These are phyloP conservation scores for Dascillus cervinus DNA, from an alignment of 2,888 invertebrate species.

Conservation along the genomic window DNA sequence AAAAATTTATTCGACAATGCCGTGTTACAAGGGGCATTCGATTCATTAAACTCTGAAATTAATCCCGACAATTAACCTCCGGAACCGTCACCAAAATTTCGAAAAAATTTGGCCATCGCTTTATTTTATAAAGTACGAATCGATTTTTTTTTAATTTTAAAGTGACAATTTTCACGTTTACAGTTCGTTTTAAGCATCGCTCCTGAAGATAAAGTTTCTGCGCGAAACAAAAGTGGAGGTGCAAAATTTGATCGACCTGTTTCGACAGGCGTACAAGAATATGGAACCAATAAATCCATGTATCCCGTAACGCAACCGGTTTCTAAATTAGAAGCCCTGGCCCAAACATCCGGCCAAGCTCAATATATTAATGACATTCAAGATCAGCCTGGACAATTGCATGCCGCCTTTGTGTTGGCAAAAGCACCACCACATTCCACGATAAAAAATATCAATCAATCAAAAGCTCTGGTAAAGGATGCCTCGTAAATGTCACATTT, in stretches of 20 bases:
- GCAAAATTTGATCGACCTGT: slow-evolving; percentile 50
- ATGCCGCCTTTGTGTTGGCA: slow-evolving; percentile 56
- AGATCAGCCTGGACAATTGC: slow-evolving; percentile 48
- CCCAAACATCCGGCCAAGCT: slow-evolving; percentile 52
- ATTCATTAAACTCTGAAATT: slow-evolving; percentile 49
- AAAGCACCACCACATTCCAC: slow-evolving; percentile 34
- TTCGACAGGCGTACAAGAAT: slow-evolving; percentile 63
- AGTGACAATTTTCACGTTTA: neutral
- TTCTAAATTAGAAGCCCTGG: slow-evolving; percentile 63
- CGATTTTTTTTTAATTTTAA: neutral
- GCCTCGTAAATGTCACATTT: neutral
- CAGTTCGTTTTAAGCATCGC: slow-evolving; percentile 53
- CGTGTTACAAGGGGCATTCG: slow-evolving; percentile 41
- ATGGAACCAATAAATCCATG: slow-evolving; percentile 57
- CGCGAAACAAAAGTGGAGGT: slow-evolving; percentile 51
- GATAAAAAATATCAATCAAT: slow-evolving; percentile 50
- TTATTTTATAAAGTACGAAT: slow-evolving; percentile 66
- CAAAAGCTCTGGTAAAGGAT: slow-evolving; percentile 52
- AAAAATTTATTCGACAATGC: slow-evolving; percentile 37
- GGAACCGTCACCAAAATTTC: slow-evolving; percentile 59
- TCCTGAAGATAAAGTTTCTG: slow-evolving; percentile 44
- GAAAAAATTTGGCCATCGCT: slow-evolving; percentile 61
- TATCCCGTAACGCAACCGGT: slow-evolving; percentile 74
- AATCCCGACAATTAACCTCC: slow-evolving; percentile 53
- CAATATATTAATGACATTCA: slow-evolving; percentile 57